phyloP scores from a whole-genome alignment of 2,888 invertebrate species.

The Nymphalis c-album region DNA sequence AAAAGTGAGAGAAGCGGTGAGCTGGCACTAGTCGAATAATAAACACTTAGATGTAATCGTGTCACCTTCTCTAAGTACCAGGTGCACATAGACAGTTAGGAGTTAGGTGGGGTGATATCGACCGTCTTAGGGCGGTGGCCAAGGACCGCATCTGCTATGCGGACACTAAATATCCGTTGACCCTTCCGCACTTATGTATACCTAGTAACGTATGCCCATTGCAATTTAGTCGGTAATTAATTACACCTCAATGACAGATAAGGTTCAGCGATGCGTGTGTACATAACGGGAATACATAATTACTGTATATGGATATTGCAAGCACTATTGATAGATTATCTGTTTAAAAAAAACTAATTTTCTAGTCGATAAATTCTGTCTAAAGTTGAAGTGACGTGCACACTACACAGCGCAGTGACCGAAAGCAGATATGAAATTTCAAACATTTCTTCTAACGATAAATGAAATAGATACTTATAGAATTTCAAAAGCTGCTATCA shows the following conservation, averaged over 20 bases:
- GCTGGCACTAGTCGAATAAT: slow-evolving; percentile 19
- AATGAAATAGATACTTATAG: background rate
- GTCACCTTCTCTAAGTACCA: slow-evolving; percentile 61
- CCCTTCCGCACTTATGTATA: slow-evolving; percentile 66
- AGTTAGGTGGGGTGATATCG: slow-evolving; percentile 79
- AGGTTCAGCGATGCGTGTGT: slow-evolving; percentile 61
- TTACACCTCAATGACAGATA: slow-evolving; percentile 77
- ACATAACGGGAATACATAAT: slow-evolving; percentile 41
- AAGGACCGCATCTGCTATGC: slow-evolving; percentile 79
- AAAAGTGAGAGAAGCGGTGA: slow-evolving; percentile 1
- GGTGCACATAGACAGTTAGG: slow-evolving; percentile 73
- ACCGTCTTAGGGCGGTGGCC: slow-evolving; percentile 79
- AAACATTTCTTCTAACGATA: background rate
- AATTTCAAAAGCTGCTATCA: background rate
- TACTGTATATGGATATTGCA: slow-evolving; percentile 15
- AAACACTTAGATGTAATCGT: slow-evolving; percentile 31
- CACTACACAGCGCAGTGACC: background rate
- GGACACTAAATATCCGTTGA: slow-evolving; percentile 79
- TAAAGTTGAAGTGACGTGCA: too few species aligned
- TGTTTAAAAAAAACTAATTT: background rate
- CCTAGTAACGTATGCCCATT: slow-evolving; percentile 56
- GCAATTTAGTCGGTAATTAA: slow-evolving; percentile 75
- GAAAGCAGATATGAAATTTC: background rate
- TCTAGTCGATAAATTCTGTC: background rate
- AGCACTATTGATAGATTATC: slow-evolving; percentile 5